Percentiles rank a stretch among this genome's conserved stretches.
Evolutionary conservation across 2,888 invertebrate species (phyloP).

Genomic region (Petrolisthes cinctipes): DNA sequence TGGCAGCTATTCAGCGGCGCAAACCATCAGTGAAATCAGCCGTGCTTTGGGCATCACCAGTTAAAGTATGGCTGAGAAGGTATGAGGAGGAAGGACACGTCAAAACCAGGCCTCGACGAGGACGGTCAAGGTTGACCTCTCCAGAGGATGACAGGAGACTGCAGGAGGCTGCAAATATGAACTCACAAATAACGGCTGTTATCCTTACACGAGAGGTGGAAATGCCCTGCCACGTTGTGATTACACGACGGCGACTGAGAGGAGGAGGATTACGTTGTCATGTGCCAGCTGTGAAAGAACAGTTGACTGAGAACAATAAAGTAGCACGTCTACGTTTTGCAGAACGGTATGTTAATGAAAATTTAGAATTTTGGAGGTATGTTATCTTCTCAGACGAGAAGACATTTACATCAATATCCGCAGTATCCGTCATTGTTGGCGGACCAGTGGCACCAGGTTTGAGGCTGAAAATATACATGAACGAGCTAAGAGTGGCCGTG

Average conservation of each 20-base stretch:
- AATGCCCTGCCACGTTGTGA: background rate
- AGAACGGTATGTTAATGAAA: conserved; percentile 7
- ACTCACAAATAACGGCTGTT: background rate
- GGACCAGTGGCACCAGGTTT: background rate
- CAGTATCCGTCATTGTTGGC: background rate
- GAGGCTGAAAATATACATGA: background rate
- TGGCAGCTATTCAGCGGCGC: background rate
- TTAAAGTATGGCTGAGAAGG: background rate
- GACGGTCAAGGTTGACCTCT: conserved; percentile 7
- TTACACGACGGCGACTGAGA: background rate
- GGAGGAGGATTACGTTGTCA: background rate
- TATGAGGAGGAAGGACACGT: background rate
- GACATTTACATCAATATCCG: conserved; percentile 1
- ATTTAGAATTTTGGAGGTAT: background rate
- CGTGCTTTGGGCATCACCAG: background rate
- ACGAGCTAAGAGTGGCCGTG: too few relatives aligned
- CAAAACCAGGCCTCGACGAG: too few relatives aligned
- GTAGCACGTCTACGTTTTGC: conserved; percentile 3
- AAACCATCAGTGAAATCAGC: conserved; percentile 1
- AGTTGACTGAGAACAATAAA: conserved; percentile 9
- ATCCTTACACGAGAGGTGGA: background rate
- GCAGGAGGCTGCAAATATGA: background rate
- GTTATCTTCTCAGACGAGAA: conserved; percentile 9
- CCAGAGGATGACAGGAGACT: background rate
- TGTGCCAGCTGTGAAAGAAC: background rate